These are phyloP conservation scores for Eupleurogrammus muticus DNA, from an alignment of 2,797 vertebrate species.

Conservation along the genomic window DNA sequence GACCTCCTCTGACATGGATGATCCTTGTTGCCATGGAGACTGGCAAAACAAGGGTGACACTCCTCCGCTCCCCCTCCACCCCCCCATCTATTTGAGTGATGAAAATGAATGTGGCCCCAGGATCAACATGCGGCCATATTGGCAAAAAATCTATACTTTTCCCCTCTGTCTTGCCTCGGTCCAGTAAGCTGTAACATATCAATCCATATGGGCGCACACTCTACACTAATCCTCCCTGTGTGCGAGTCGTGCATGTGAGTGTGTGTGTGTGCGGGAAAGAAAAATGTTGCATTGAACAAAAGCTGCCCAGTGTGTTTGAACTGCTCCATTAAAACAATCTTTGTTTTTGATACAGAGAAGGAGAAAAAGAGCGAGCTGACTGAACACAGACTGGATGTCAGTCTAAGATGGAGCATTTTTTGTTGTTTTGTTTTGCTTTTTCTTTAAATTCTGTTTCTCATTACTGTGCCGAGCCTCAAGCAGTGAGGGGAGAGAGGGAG, in stretches of 20 bases:
- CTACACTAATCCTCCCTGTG: conserved; percentile 65
- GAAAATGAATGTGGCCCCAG: conserved; percentile 77
- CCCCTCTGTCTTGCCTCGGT: conserved; percentile 68
- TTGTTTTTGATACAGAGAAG: conserved; percentile 77
- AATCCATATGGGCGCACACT: conserved; percentile 69
- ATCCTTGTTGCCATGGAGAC: conserved; percentile 77
- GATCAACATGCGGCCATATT: conserved; percentile 78
- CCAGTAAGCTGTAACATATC: conserved; percentile 82
- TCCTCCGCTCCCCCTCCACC: conserved; percentile 28
- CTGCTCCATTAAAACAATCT: conserved; percentile 82
- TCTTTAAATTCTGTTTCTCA: conserved; percentile 81
- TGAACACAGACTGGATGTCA: conserved; percentile 77
- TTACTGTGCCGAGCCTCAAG: conserved; percentile 76
- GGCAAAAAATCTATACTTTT: conserved; percentile 80
- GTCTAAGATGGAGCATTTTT: conserved; percentile 72
- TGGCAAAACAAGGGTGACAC: conserved; percentile 75
- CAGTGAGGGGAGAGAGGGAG: conserved; percentile 63
- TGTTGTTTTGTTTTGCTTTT: conserved; percentile 78
- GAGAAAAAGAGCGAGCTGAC: conserved; percentile 73
- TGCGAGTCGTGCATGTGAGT: conserved; percentile 28
- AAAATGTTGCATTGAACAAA: conserved; percentile 70
- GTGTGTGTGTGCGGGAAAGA: conserved; percentile 44
- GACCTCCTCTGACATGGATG: conserved; percentile 73
- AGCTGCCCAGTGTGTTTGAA: conserved; percentile 77
- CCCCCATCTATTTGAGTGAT: conserved; percentile 57